A percentile compares a stretch with the other conserved stretches of the same genome.
Evolutionary conservation across 2,888 invertebrate genomes (phyloP).

Genomic region (Polydrusus tereticollis): DNA sequence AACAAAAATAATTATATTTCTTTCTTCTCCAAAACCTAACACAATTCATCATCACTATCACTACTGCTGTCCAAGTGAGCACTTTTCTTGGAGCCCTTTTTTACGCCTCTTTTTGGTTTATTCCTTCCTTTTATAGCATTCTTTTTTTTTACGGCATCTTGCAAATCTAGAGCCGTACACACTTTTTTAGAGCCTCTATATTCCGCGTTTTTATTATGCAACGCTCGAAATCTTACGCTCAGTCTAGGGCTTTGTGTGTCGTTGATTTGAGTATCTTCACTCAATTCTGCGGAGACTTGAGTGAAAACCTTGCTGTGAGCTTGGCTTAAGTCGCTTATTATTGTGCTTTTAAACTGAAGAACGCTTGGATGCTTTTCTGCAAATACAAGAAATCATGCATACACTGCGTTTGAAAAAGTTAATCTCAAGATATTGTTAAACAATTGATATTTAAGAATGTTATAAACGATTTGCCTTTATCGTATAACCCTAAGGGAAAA

Average conservation of each 20-base stretch:
- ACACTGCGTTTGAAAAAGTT: background rate
- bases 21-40: too few species aligned
- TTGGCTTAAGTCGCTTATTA: conserved; percentile 47
- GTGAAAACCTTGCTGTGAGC: conserved; percentile 29
- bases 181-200: conserved; percentile 52
- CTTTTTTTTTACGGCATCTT: background rate
- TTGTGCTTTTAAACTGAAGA: conserved; percentile 47
- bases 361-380: conserved; percentile 46
- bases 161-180: conserved; percentile 47
- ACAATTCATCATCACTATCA: background rate
- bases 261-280: background rate
- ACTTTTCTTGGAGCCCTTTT: too few species aligned
- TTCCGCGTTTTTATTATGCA: conserved; percentile 50
- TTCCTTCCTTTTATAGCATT: background rate
- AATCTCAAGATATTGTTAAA: too few species aligned
- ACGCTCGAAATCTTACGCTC: conserved; percentile 48
- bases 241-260: background rate
- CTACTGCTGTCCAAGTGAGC: too few species aligned
- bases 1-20: background rate
- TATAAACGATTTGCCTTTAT: too few species aligned
- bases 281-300: background rate
- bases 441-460: too few species aligned
- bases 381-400: background rate
- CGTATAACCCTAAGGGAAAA: too few species aligned
- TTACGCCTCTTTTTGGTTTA: background rate